Percentiles rank a stretch among this genome's conserved stretches.
Conservation (phyloP, 2,113 vertebrate genomes). For the Indicator indicator region DNA sequence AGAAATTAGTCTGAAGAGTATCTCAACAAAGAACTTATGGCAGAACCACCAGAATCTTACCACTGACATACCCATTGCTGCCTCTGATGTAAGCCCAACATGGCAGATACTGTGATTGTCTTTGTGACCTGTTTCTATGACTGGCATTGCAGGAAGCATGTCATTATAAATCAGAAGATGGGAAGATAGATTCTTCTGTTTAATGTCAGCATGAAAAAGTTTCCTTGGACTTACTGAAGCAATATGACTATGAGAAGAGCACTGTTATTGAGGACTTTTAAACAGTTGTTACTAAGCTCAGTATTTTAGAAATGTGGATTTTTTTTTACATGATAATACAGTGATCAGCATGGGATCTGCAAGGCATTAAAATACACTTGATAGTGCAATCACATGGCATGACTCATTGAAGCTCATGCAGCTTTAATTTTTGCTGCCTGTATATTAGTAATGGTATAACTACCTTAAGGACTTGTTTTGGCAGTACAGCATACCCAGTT, state of each 20-base stretch:
- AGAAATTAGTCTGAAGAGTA: not conserved
- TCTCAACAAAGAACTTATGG: not conserved
- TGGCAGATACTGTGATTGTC: rapidly evolving
- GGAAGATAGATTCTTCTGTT: not conserved
- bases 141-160: not conserved
- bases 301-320: not conserved
- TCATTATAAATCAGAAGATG: not conserved
- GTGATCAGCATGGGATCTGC: not conserved
- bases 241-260: not conserved
- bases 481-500: not conserved
- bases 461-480: not conserved
- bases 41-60: not conserved
- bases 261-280: not conserved
- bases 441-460: not conserved
- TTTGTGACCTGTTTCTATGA: not conserved
- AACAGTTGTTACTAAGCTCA: not conserved
- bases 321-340: not conserved
- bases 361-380: not conserved
- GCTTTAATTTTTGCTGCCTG: not conserved
- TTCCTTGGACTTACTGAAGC: not conserved
- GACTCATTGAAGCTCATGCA: not conserved
- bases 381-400: not conserved
- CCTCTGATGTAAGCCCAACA: not conserved
- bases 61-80: rapidly evolving
- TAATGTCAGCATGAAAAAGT: not conserved